These are phyloP conservation scores for Marronus borbonicus DNA, from an alignment of 2,888 invertebrate species.

Conservation along the genomic window DNA sequence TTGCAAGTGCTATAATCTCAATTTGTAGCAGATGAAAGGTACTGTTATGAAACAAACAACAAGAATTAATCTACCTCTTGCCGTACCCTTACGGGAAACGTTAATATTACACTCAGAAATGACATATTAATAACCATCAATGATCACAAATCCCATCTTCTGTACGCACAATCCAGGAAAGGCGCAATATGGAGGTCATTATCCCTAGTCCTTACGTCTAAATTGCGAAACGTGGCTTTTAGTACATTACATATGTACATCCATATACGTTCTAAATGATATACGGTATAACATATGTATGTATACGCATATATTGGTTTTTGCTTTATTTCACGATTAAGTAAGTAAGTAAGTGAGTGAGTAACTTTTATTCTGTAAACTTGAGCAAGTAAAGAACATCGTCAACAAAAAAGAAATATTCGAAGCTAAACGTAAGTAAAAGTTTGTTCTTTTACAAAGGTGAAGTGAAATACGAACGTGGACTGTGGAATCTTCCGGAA, in stretches of 20 bases:
- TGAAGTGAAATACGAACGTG: no score
- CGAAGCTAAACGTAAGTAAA: no score
- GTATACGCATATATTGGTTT: background rate
- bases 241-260: background rate
- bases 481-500: no score
- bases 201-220: constrained; percentile 9
- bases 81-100: constrained; percentile 9
- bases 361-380: no score
- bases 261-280: background rate
- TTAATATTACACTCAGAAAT: constrained; percentile 36
- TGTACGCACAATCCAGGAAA: constrained; percentile 40
- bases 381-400: no score
- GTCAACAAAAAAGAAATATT: no score
- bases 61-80: constrained; percentile 21
- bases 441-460: no score
- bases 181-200: constrained; percentile 1
- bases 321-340: background rate
- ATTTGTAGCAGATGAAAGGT: constrained; percentile 1
- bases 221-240: background rate
- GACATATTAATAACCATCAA: constrained; percentile 46
- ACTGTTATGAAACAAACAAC: constrained; percentile 18
- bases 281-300: background rate
- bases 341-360: no score
- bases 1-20: background rate
- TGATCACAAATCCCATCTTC: constrained; percentile 47